Evolutionary conservation across 2,113 vertebrate genomes (phyloP).

Genomic region (Etheostoma cragini): DNA sequence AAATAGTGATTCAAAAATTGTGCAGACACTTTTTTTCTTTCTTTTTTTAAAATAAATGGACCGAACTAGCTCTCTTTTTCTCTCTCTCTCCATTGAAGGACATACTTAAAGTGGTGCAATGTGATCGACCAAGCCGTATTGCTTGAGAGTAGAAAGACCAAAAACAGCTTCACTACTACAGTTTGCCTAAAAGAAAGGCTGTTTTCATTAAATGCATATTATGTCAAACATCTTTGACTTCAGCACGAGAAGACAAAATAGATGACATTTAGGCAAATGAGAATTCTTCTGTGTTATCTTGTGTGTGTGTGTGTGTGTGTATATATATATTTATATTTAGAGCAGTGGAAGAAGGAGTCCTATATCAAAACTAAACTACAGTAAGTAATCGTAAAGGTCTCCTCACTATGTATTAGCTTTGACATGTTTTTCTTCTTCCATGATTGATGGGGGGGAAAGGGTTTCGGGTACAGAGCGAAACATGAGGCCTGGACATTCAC

Average conservation of each 20-base stretch:
- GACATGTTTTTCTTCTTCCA: slow-evolving; percentile 79
- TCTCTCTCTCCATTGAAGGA: neutral
- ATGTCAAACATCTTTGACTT: neutral
- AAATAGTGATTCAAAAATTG: neutral
- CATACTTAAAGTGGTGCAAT: neutral
- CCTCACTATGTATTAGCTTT: slow-evolving; percentile 67
- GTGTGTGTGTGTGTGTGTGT: too few relatives aligned
- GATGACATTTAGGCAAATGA: neutral
- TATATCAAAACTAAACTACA: slow-evolving; percentile 30
- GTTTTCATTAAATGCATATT: slow-evolving; percentile 8
- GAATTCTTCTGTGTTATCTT: neutral
- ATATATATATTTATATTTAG: too few relatives aligned
- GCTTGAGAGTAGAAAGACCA: neutral
- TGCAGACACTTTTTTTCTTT: neutral
- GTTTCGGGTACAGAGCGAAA: slow-evolving; percentile 68
- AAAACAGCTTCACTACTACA: neutral
- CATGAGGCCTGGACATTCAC: slow-evolving; percentile 74
- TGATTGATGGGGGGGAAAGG: slow-evolving; percentile 78
- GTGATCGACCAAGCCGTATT: neutral
- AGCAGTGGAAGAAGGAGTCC: slow-evolving; percentile 28
- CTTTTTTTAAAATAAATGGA: neutral
- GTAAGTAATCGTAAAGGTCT: slow-evolving; percentile 56
- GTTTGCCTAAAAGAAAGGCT: neutral
- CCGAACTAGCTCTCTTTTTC: too few relatives aligned
- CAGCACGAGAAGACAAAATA: neutral